Percentiles rank a stretch among this genome's conserved stretches.
Evolutionary conservation across 1,140 invertebrate genomes (phyloP).

Genomic region (Heliconius congener): DNA sequence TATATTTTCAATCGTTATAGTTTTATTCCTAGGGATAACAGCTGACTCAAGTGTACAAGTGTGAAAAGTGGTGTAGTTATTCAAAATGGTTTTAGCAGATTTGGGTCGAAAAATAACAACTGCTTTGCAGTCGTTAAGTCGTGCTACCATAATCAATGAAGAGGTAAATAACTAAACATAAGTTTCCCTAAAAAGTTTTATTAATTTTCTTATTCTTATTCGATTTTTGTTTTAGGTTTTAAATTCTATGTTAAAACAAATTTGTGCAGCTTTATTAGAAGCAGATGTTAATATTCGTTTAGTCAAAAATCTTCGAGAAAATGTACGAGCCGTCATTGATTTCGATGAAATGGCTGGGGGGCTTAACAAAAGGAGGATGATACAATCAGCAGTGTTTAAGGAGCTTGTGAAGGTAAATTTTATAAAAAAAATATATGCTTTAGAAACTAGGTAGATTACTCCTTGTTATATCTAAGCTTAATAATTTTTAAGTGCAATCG

Average conservation of each 20-base stretch:
- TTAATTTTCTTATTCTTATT: not conserved
- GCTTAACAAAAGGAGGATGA: slow-evolving; percentile 98
- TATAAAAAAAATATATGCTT: not conserved
- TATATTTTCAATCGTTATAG: slow-evolving; percentile 26
- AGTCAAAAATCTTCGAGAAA: slow-evolving; percentile 98
- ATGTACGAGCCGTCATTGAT: slow-evolving; percentile 98
- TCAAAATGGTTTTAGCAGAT: slow-evolving; percentile 98
- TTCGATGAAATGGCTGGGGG: slow-evolving; percentile 99
- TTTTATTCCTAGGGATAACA: slow-evolving; percentile 32
- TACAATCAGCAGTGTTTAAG: slow-evolving; percentile 99
- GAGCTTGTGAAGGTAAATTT: slow-evolving; percentile 96
- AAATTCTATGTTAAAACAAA: slow-evolving; percentile 99
- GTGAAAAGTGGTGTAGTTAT: slow-evolving; percentile 36
- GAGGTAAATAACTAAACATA: slow-evolving; percentile 85
- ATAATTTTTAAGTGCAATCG: too few relatives aligned
- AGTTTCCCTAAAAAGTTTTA: not conserved
- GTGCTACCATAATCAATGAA: slow-evolving; percentile 99
- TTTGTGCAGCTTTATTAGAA: slow-evolving; percentile 97
- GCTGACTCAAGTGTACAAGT: slow-evolving; percentile 22
- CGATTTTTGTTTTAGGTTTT: slow-evolving; percentile 87
- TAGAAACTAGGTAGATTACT: not conserved
- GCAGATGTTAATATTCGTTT: slow-evolving; percentile 99
- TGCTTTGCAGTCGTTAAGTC: slow-evolving; percentile 97
- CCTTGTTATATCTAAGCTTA: not conserved
- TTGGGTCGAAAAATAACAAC: slow-evolving; percentile 99